These are phyloP conservation scores for Lonchura striata DNA, from an alignment of 2,113 vertebrate genomes.

Conservation along the genomic window DNA sequence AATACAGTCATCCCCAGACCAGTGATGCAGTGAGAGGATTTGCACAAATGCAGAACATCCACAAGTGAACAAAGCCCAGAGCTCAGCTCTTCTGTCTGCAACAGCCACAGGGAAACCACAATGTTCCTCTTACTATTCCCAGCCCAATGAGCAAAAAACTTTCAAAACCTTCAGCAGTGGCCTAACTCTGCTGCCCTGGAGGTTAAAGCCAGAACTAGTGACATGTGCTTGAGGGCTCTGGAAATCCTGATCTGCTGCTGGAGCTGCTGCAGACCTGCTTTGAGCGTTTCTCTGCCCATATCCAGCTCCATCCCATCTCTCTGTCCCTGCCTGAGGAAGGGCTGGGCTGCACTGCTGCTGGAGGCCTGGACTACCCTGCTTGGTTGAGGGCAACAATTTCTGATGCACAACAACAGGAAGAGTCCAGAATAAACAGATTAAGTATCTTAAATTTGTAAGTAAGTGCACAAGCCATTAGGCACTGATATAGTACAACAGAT, in stretches of 20 bases:
- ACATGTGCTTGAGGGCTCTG: background rate
- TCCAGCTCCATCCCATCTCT: fast-evolving
- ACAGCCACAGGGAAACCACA: background rate
- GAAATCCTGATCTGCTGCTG: background rate
- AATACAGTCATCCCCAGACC: background rate
- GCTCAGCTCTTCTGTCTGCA: background rate
- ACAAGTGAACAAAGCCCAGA: background rate
- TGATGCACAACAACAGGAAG: background rate
- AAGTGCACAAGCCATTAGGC: background rate
- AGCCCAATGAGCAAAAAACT: background rate
- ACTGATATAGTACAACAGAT: background rate
- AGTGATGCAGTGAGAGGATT: background rate
- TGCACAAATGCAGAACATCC: background rate
- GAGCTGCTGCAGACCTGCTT: background rate
- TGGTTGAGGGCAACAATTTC: background rate
- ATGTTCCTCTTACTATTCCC: background rate
- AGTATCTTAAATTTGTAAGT: background rate
- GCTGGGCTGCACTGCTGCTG: background rate
- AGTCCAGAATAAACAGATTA: background rate
- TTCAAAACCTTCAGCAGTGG: background rate
- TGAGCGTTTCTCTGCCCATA: background rate
- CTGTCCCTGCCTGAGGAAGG: background rate
- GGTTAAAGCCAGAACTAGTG: background rate
- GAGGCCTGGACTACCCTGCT: background rate
- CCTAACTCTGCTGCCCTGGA: background rate